Evolutionary conservation across 2,888 invertebrate species (phyloP), one percentile per base, ranked within the genome.

Genomic region (Drosophila fungiperda): DNA sequence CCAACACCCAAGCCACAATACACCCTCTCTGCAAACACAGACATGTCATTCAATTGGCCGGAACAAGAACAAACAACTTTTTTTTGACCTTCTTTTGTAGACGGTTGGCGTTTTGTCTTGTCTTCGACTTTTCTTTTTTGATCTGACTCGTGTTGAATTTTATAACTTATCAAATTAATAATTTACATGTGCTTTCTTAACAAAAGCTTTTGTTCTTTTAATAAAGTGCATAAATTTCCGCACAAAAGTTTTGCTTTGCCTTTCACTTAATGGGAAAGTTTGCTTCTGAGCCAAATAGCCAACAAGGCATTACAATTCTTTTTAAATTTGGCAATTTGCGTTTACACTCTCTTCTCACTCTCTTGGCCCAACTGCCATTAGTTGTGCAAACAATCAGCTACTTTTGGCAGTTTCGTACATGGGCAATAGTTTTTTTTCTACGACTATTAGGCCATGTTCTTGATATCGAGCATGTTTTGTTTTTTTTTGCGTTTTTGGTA

Each of bases 321-420:
- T 49, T 54, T 29, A 11, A 50, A 63, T 54, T 57, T 58, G 53
- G 59, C 80, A 82, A 82, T 81, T 78, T 73, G 76, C 67, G 68
- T 74, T 74, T 60, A 57, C 26, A 29, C 26, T 48, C 58, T 62
- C 69, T 65, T 15, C 26, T n/a, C 64, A 29, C 60, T 49, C 59
- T 36, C 15, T 42, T 53, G 33, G 52, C 59, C 59, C 48, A 45
- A 32, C 63, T 66, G 73, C 90, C 85, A 85, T 85, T 85, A 85
- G 85, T 77, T 85, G 80, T 55, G 83, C 90, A 85, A 85, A 85
- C 85, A 85, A 84, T 84, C 84, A 82, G 73, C 73, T 54, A 58
- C 69, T 73, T 62, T 59, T 63, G 58, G 54, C 73, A 40, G 36
- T 65, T 36, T 63, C 57, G 65, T 36, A 29, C 61, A 45, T 63